Conservation (phyloP, 2,888 invertebrate species). For the Alcis repandata region DNA sequence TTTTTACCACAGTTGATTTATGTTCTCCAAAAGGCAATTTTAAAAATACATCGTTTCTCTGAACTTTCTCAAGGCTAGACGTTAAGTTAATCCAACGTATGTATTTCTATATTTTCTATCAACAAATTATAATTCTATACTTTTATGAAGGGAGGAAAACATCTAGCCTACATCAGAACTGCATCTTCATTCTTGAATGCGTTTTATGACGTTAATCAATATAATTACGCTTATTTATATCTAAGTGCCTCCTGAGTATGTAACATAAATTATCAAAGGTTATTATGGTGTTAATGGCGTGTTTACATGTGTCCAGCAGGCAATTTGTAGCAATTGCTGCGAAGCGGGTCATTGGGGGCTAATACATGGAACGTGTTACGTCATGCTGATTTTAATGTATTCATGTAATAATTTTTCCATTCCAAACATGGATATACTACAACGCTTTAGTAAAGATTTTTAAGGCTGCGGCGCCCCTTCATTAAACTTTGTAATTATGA, state of each 20-base stretch:
- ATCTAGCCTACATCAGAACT: not conserved
- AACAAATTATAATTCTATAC: no score
- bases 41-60: not conserved
- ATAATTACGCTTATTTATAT: conserved; percentile 28
- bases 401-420: conserved; percentile 6
- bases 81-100: no score
- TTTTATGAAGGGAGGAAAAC: no score
- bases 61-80: no score
- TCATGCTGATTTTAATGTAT: conserved; percentile 20
- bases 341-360: conserved; percentile 28
- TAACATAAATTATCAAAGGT: conserved; percentile 45
- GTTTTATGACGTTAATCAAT: conserved; percentile 17
- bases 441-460: no score
- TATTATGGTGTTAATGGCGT: conserved; percentile 45
- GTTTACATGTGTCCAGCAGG: conserved; percentile 47
- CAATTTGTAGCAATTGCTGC: conserved; percentile 47
- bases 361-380: conserved; percentile 17
- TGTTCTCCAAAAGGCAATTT: not conserved
- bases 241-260: conserved; percentile 9
- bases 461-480: no score
- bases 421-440: not conserved
- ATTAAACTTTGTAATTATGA: no score
- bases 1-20: not conserved
- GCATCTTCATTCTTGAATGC: not conserved
- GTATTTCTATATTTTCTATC: no score